Evolutionary conservation across 2,113 vertebrate genomes (phyloP), one percentile per base, ranked within the genome.

Genomic region (Prionailurus viverrinus): DNA sequence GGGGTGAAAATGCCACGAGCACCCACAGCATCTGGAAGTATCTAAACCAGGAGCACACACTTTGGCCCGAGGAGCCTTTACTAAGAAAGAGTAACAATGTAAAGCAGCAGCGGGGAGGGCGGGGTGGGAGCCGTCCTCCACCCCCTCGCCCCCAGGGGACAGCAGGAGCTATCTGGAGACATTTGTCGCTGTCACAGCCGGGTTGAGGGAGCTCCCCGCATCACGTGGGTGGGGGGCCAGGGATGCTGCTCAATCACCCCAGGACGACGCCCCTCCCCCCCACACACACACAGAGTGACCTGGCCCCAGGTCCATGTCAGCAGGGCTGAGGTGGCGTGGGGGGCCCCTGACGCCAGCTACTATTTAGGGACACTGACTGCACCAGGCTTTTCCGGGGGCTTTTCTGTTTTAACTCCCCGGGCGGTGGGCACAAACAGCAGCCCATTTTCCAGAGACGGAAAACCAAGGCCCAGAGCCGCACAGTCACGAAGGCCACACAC

Each of bases 241-340:
- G 2, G 41, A 73, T 4, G 18, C 21, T 58, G 45, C 58, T 71
- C 53, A 4, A 12, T 23, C 8, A 14, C 23, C 80, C 33, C 80
- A 58, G 33, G 55, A 11, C 4, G 31, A 39, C 0, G 1, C 13
- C 39, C n/a, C 45, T 8, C 58, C 58, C 19, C 19, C 19, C 7
- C 48, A 74, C n/a, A 4, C 39, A 39, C 23, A 1, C 29, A n/a
- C 19, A 71, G 51, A 55, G 16, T 0, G 5, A 63, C 19, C 11
- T 15, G 14, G 7, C 9, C 33, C 8, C 45, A 8, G 1, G 45
- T 45, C 8, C 1, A 2, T 7, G 7, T 58, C 80, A 18, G 2
- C 92, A 13, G n/a, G 10, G n/a, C 41, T 15, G 14, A 5, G 19
- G 16, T 0, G 25, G 48, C 10, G n/a, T 11, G 3, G 19, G 0